Conservation (phyloP, 2,797 vertebrate genomes). For the Tiaroga cobitis region DNA sequence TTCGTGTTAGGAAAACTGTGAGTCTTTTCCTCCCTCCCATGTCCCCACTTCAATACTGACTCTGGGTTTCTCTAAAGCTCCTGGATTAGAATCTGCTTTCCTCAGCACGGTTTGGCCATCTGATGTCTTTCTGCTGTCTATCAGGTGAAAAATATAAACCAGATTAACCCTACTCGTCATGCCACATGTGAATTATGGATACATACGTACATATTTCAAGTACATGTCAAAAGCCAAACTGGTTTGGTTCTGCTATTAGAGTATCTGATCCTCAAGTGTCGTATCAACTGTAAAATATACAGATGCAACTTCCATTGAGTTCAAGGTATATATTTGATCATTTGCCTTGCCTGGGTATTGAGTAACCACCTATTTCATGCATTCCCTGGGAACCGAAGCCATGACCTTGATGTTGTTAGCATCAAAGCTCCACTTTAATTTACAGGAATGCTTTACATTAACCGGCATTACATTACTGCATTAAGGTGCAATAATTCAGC, state of each 20-base stretch:
- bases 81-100: constrained; percentile 41
- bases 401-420: neutral
- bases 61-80: constrained; percentile 54
- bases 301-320: neutral
- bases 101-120: constrained; percentile 5
- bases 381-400: neutral
- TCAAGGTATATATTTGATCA: neutral
- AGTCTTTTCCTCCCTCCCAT: constrained; percentile 42
- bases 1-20: constrained; percentile 60
- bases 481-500: neutral
- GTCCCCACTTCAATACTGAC: constrained; percentile 50
- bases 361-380: neutral
- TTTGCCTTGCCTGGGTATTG: no score
- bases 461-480: neutral
- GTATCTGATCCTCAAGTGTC: neutral
- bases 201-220: constrained; percentile 16
- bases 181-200: constrained; percentile 37
- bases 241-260: constrained; percentile 25
- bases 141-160: constrained; percentile 50
- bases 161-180: constrained; percentile 25
- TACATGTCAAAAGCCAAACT: constrained; percentile 13
- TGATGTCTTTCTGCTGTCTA: constrained; percentile 46
- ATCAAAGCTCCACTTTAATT: neutral
- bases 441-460: neutral
- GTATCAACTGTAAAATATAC: neutral